These are phyloP conservation scores for Caenorhabditis afra DNA, from an alignment of 2,888 invertebrate species.

Conservation along the genomic window DNA sequence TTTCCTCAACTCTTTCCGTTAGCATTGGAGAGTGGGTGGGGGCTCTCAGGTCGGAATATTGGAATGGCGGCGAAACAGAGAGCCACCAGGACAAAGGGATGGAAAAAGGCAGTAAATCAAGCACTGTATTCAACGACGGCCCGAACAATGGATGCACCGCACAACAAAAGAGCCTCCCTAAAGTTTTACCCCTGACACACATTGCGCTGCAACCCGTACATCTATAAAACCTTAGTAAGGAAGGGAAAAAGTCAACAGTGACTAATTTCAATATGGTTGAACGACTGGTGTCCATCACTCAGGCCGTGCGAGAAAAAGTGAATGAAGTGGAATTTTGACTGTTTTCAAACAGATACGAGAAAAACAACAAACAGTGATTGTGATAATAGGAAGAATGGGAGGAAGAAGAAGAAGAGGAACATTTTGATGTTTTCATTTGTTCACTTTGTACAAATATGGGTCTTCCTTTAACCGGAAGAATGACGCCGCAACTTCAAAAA, in stretches of 20 bases:
- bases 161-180: neutral
- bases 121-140: conserved; percentile 44
- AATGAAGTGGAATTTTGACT: conserved; percentile 21
- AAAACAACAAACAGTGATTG: conserved; percentile 37
- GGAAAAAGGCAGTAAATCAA: conserved; percentile 55
- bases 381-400: too few species aligned
- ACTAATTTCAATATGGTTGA: neutral
- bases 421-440: conserved; percentile 20
- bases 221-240: neutral
- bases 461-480: conserved; percentile 33
- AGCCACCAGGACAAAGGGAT: conserved; percentile 1
- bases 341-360: conserved; percentile 10
- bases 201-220: too few species aligned
- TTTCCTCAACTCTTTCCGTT: too few species aligned
- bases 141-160: conserved; percentile 34
- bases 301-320: neutral
- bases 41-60: neutral
- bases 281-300: neutral
- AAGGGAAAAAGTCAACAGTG: neutral
- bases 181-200: too few species aligned
- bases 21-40: too few species aligned
- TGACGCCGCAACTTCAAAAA: conserved; percentile 4
- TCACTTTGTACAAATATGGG: conserved; percentile 17
- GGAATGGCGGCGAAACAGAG: conserved; percentile 1
- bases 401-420: neutral